These are phyloP conservation scores for Ptychobarbus kaznakovi DNA, from an alignment of 2,797 vertebrate species.

Conservation along the genomic window DNA sequence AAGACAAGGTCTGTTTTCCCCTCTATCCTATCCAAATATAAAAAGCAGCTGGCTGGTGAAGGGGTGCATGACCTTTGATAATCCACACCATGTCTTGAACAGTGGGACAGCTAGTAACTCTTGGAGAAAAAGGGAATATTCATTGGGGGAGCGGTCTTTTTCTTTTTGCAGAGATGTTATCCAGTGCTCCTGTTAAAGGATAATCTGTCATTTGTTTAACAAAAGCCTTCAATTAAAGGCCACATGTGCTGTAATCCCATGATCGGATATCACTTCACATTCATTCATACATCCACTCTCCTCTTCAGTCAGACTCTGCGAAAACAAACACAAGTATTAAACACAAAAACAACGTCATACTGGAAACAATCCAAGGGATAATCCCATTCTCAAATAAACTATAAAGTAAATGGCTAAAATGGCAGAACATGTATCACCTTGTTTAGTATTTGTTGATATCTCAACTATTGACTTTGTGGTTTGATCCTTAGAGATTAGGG, in stretches of 20 bases:
- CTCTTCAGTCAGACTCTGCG: conserved; percentile 58
- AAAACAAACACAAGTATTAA: conserved; percentile 26
- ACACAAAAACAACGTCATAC: not conserved
- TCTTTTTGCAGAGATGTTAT: conserved; percentile 55
- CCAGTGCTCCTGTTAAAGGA: conserved; percentile 72
- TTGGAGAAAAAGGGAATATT: conserved; percentile 15
- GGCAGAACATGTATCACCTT: conserved; percentile 66
- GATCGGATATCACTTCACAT: conserved; percentile 24
- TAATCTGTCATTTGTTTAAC: conserved; percentile 65
- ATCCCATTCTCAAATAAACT: not conserved
- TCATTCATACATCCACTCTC: conserved; percentile 5
- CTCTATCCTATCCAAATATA: conserved; percentile 14
- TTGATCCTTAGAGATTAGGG: conserved; percentile 54
- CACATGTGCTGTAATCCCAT: conserved; percentile 65
- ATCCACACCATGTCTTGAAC: conserved; percentile 5
- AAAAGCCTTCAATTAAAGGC: conserved; percentile 61
- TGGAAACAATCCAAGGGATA: not conserved
- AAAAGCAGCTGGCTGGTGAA: conserved; percentile 59
- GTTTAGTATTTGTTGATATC: conserved; percentile 60
- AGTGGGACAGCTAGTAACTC: conserved; percentile 3
- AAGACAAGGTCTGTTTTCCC: not conserved
- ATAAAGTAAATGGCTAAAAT: not conserved
- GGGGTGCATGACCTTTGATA: conserved; percentile 32
- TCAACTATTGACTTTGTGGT: conserved; percentile 45
- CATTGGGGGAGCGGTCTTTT: conserved; percentile 24